phyloP scores from a whole-genome alignment of 2,113 vertebrate genomes.

The Oreocharis arfaki region DNA sequence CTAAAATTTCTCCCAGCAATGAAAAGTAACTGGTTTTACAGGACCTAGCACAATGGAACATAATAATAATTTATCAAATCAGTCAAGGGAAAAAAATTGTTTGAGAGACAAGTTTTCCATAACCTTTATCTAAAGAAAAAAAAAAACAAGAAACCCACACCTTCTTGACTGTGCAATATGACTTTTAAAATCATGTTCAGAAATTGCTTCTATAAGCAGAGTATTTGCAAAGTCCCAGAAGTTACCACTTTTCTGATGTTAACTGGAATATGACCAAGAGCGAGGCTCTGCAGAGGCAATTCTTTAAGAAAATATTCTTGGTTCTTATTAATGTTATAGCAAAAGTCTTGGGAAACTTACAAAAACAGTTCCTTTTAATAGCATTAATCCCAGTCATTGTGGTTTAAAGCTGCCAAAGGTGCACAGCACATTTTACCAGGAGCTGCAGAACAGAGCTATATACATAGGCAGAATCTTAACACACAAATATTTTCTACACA shows the following conservation, averaged over 20 bases:
- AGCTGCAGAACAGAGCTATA: neutral
- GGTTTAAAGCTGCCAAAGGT: neutral
- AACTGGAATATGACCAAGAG: neutral
- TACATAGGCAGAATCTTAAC: neutral
- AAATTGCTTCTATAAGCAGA: neutral
- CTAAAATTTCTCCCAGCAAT: neutral
- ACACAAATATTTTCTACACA: neutral
- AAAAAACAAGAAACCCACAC: neutral
- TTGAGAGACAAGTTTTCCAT: neutral
- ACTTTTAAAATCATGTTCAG: neutral
- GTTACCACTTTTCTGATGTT: neutral
- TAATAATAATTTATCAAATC: neutral
- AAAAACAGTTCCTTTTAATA: neutral
- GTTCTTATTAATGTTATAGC: neutral
- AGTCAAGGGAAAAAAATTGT: neutral
- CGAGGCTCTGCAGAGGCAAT: neutral
- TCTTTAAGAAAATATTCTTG: neutral
- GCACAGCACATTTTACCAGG: neutral
- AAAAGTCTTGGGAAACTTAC: neutral
- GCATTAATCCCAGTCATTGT: neutral
- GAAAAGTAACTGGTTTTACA: neutral
- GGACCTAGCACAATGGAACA: neutral
- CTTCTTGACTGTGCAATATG: neutral
- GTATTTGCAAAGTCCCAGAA: neutral
- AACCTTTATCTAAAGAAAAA: neutral